phyloP scores from a whole-genome alignment of 2,797 vertebrate genomes.

The Lithobates pipiens region DNA sequence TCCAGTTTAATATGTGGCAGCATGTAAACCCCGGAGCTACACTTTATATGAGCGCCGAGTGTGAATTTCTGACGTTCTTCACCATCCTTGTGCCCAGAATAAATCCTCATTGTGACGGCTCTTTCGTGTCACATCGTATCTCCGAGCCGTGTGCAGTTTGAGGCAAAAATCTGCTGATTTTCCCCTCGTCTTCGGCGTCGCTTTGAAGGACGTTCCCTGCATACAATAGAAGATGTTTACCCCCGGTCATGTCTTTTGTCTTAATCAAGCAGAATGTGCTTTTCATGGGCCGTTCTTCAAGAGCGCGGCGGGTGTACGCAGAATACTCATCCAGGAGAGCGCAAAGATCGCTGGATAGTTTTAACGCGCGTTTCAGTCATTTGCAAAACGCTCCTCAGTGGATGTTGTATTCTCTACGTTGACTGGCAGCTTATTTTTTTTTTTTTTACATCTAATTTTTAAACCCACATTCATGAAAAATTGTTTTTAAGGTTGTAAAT shows the following conservation, averaged over 20 bases:
- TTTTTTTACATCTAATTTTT: too few species aligned
- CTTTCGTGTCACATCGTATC: conserved; percentile 28
- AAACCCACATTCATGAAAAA: too few species aligned
- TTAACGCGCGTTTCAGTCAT: too few species aligned
- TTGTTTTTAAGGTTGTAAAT: too few species aligned
- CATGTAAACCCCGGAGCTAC: not conserved
- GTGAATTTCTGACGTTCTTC: not conserved
- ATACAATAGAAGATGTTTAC: conserved; percentile 7
- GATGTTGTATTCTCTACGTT: too few species aligned
- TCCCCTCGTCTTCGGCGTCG: not conserved
- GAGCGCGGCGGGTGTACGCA: not conserved
- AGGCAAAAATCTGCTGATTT: conserved; percentile 35
- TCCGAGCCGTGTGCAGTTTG: conserved; percentile 25
- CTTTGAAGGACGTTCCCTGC: conserved; percentile 16
- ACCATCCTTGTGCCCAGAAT: not conserved
- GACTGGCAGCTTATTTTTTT: too few species aligned
- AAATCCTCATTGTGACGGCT: conserved; percentile 21
- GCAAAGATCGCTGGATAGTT: not conserved
- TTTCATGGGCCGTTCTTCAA: conserved; percentile 1
- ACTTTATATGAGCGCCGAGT: not conserved
- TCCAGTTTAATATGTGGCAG: not conserved
- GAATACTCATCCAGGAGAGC: not conserved
- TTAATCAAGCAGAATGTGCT: conserved; percentile 37
- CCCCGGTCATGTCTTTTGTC: conserved; percentile 22
- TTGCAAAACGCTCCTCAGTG: too few species aligned